A percentile compares a stretch with the other conserved stretches of the same genome.
These are phyloP conservation scores for Parauchenoglanis ngamensis DNA, from an alignment of 2,797 vertebrate genomes.

Conservation along the genomic window DNA sequence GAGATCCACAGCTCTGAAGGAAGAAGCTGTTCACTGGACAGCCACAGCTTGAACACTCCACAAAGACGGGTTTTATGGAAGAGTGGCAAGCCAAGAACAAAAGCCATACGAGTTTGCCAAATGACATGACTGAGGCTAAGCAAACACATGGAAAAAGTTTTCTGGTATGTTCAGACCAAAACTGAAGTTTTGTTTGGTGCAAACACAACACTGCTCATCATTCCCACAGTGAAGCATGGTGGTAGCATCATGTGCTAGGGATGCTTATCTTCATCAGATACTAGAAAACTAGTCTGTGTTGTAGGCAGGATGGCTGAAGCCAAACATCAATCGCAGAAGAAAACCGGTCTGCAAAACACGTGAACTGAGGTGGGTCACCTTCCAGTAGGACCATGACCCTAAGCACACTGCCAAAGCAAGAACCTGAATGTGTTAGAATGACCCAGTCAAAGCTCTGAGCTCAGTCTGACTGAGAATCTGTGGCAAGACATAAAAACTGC, in stretches of 20 bases:
- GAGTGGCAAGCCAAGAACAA: slow-evolving; percentile 2
- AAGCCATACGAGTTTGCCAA: not conserved
- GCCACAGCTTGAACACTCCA: not conserved
- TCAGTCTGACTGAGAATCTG: not conserved
- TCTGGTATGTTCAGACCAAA: not conserved
- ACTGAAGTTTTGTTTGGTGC: not conserved
- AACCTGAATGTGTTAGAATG: not conserved
- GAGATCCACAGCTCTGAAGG: not conserved
- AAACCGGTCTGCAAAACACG: not conserved
- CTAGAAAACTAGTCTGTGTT: not conserved
- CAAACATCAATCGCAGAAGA: not conserved
- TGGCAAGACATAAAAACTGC: no score
- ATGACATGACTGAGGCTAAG: not conserved
- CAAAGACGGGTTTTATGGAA: not conserved
- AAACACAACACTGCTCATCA: not conserved
- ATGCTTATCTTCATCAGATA: not conserved
- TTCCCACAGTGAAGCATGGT: not conserved
- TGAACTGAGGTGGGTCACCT: not conserved
- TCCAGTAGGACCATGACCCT: not conserved
- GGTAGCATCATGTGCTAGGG: not conserved
- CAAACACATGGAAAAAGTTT: not conserved
- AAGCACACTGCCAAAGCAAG: not conserved
- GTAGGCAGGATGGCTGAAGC: not conserved
- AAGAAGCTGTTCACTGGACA: not conserved
- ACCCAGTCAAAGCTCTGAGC: not conserved